These are phyloP conservation scores for Drosophila mayaguana DNA, from an alignment of 2,888 invertebrate species.

Conservation along the genomic window DNA sequence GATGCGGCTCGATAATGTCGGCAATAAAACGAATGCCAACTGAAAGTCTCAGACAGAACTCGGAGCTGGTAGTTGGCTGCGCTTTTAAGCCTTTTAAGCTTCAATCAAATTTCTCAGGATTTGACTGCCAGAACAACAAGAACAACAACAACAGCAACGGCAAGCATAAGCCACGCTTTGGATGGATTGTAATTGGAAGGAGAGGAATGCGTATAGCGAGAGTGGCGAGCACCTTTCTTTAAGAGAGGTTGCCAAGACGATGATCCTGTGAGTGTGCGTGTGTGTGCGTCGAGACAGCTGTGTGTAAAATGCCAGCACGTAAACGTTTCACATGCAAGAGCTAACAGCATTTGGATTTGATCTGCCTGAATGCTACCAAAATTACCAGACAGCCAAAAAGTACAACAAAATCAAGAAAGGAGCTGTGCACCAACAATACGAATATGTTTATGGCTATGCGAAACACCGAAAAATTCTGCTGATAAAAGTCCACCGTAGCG, in stretches of 20 bases:
- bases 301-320: constrained; percentile 71
- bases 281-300: constrained; percentile 34
- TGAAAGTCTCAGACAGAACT: constrained; percentile 55
- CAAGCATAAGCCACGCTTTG: constrained; percentile 60
- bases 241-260: constrained; percentile 17
- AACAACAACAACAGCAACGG: constrained; percentile 27
- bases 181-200: constrained; percentile 65
- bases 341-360: constrained; percentile 55
- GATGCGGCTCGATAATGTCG: constrained; percentile 66
- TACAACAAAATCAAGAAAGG: neutral
- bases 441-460: constrained; percentile 73
- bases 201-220: constrained; percentile 65
- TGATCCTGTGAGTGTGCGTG: constrained; percentile 14
- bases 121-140: constrained; percentile 41
- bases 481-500: constrained; percentile 63
- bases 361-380: constrained; percentile 49
- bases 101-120: constrained; percentile 78
- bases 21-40: constrained; percentile 81
- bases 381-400: constrained; percentile 36
- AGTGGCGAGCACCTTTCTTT: constrained; percentile 54
- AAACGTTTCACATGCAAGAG: constrained; percentile 74
- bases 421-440: constrained; percentile 10
- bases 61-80: constrained; percentile 71
- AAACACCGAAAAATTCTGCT: constrained; percentile 71
- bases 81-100: constrained; percentile 77